A percentile compares a stretch with the other conserved stretches of the same genome.
Conservation (phyloP, 2,113 vertebrate species). For the Colaptes auratus region DNA sequence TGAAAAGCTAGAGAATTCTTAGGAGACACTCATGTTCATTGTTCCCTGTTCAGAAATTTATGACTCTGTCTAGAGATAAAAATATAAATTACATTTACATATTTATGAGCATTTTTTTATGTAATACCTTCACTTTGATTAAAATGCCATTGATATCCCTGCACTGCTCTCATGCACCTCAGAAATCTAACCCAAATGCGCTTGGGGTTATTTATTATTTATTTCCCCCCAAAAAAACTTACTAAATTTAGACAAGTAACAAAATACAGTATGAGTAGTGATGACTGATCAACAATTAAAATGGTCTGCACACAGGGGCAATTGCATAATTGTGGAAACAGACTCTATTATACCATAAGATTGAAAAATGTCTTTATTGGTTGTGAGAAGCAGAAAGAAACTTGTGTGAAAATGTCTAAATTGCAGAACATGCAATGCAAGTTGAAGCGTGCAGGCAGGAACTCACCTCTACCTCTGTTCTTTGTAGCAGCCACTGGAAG, state of each 20-base stretch:
- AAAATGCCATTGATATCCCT: background rate
- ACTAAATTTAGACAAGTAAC: background rate
- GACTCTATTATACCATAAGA: background rate
- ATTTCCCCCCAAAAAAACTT: background rate
- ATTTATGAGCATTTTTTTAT: conserved; percentile 22
- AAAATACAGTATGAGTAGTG: background rate
- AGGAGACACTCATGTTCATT: conserved; percentile 19
- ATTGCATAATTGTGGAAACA: background rate
- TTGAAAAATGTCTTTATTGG: background rate
- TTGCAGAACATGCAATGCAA: conserved; percentile 60
- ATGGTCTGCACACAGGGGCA: background rate
- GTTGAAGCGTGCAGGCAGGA: conserved; percentile 51
- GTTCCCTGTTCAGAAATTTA: conserved; percentile 45
- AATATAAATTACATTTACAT: conserved; percentile 54
- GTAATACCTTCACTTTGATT: background rate
- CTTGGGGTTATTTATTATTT: background rate
- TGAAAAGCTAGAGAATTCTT: background rate
- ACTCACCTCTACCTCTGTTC: conserved; percentile 84
- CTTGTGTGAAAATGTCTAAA: background rate
- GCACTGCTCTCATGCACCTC: background rate
- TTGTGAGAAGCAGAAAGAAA: background rate
- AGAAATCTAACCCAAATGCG: background rate
- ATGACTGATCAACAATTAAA: background rate
- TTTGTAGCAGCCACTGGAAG: conserved; percentile 82
- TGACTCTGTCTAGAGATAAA: conserved; percentile 28